Conservation (phyloP, 1,140 invertebrate genomes). For the Luehdorfia chinensis region DNA sequence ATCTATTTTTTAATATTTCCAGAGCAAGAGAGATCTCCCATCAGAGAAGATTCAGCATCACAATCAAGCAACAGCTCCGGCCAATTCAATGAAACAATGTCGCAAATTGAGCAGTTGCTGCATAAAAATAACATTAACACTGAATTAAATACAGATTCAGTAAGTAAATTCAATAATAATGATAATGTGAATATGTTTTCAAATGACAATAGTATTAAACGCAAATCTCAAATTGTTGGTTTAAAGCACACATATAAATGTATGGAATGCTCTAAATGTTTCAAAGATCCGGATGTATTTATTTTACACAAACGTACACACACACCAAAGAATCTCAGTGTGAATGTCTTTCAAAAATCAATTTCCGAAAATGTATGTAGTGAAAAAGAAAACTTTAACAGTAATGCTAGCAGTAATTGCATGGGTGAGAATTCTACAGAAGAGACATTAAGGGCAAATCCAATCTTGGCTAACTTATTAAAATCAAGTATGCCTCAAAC, state of each 20-base stretch:
- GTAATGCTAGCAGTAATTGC: conserved; percentile 17
- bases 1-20: conserved; percentile 15
- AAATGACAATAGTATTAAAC: conserved; percentile 3
- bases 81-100: conserved; percentile 15
- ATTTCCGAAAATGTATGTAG: conserved; percentile 13
- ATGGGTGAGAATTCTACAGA: conserved; percentile 23
- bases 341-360: neutral
- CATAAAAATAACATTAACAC: conserved; percentile 11
- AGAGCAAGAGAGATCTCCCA: conserved; percentile 19
- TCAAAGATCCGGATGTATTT: conserved; percentile 63
- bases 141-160: conserved; percentile 17
- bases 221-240: neutral
- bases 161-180: conserved; percentile 2
- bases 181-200: neutral
- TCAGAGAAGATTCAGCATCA: conserved; percentile 9
- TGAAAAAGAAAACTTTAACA: conserved; percentile 29
- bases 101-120: conserved; percentile 18
- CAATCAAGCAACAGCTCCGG: conserved; percentile 11
- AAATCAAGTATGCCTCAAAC: conserved; percentile 21
- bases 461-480: conserved; percentile 54
- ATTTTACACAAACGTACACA: conserved; percentile 52
- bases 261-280: conserved; percentile 55
- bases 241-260: conserved; percentile 45
- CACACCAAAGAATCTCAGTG: conserved; percentile 13
- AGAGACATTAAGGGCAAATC: conserved; percentile 54